Evolutionary conservation across 2,113 vertebrate genomes (phyloP), one percentile per base, ranked within the genome.

Genomic region (Hylia prasina): DNA sequence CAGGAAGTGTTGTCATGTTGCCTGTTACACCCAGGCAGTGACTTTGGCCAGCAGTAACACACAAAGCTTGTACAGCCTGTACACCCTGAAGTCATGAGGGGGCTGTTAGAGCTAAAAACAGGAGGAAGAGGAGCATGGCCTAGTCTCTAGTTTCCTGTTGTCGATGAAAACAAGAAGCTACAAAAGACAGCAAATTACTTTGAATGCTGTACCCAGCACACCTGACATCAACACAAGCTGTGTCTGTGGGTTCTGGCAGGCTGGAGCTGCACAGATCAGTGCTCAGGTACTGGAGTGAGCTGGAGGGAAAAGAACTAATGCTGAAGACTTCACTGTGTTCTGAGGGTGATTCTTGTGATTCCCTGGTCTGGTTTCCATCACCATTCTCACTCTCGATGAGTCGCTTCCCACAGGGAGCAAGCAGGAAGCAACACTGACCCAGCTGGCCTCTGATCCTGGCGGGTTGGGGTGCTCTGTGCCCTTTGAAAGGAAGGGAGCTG

Each of bases 401-500:
- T 21, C 2, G 47, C 83, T 87, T 95, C 88, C 93, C 80, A 2
- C 18, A 13, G 69, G 82, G 86, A 89, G 53, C 63, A 37, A 77
- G 76, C 85, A 94, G 97, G 96, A 96, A 96, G 78, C 3, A 7
- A 8, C 39, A 8, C 15, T 61, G 87, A 89, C 80, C 82, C 77
- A 39, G 82, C 33, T 7, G 4, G 87, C 44, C 82, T 75, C 87
- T 64, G 88, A 64, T 87, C 83, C 58, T 81, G 42, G 58, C 30
- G 50, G 82, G 35, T 5, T 93, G 70, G 48, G 73, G 27, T 78
- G 58, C 85, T 90, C 64, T 61, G 35, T 93, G 88, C 77, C 86
- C 88, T 95, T n/a, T 9, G 17, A 85, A 87, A 86, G 93, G 87
- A 92, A 96, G 82, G 75, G 91, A 78, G 50, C 61, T 82, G 73